Percentiles rank a stretch among this genome's conserved stretches.
Evolutionary conservation across 2,888 invertebrate species (phyloP).

Genomic region (Plusia festucae): DNA sequence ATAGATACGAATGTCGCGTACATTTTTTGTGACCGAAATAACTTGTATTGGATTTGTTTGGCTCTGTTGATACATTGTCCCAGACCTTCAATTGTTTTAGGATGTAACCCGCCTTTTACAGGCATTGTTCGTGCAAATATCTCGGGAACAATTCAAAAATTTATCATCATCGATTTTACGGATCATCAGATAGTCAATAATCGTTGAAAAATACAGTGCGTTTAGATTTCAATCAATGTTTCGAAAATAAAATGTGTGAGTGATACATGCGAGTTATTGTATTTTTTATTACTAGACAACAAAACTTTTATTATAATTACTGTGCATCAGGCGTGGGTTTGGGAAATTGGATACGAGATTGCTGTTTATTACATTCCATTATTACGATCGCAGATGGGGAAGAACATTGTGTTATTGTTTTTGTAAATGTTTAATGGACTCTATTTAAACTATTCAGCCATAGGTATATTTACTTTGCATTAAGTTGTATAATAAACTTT

Average conservation of each 20-base stretch:
- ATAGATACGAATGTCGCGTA: slow-evolving; percentile 37
- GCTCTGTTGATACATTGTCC: slow-evolving; percentile 32
- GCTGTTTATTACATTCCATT: slow-evolving; percentile 9
- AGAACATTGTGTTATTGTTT: too few species aligned
- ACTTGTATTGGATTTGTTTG: slow-evolving; percentile 30
- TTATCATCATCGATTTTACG: slow-evolving; percentile 36
- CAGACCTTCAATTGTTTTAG: slow-evolving; percentile 55
- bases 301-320: slow-evolving; percentile 18
- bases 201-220: slow-evolving; percentile 39
- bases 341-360: neutral
- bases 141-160: slow-evolving; percentile 39
- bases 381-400: too few species aligned
- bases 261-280: slow-evolving; percentile 24
- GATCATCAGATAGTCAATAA: slow-evolving; percentile 47
- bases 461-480: neutral
- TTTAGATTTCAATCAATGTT: slow-evolving; percentile 21
- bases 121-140: slow-evolving; percentile 55
- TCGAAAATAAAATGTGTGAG: slow-evolving; percentile 15
- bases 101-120: slow-evolving; percentile 31
- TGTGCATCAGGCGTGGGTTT: slow-evolving; percentile 12
- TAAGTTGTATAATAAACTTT: neutral
- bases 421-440: too few species aligned
- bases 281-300: slow-evolving; percentile 19
- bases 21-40: slow-evolving; percentile 24
- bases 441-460: neutral